A percentile compares a stretch with the other conserved stretches of the same genome.
Conservation (phyloP, 2,888 invertebrate genomes). For the Archips xylosteana region DNA sequence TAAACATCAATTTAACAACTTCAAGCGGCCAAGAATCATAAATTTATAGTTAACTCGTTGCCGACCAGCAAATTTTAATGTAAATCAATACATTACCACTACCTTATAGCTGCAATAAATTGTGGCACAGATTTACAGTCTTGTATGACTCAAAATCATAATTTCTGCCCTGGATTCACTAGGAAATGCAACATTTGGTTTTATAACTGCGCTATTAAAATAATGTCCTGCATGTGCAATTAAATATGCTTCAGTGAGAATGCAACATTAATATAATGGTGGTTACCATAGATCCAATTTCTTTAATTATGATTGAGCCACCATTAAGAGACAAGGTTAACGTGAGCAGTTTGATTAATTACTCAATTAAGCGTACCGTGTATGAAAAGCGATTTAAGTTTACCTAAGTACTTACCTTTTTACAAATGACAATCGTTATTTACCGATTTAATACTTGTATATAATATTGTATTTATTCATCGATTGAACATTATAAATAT, state of each 20-base stretch:
- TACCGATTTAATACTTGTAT: no score
- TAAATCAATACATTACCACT: constrained; percentile 2
- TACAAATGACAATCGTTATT: no score
- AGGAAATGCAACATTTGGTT: not conserved
- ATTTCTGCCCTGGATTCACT: not conserved
- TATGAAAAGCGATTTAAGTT: no score
- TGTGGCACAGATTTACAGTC: not conserved
- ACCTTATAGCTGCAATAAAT: constrained; percentile 8
- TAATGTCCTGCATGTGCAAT: not conserved
- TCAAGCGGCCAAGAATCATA: constrained; percentile 2
- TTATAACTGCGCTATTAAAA: constrained; percentile 1
- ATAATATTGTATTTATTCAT: no score
- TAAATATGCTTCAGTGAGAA: not conserved
- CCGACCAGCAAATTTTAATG: constrained; percentile 10
- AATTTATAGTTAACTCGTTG: not conserved
- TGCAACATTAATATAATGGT: not conserved
- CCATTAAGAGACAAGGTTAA: not conserved
- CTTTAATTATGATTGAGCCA: not conserved
- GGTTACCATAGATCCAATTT: not conserved
- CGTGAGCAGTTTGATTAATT: not conserved
- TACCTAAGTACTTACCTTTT: no score
- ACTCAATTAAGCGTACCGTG: not conserved
- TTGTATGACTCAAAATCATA: constrained; percentile 6
- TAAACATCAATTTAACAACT: constrained; percentile 8
- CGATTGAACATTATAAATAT: no score